Evolutionary conservation across 2,797 vertebrate species (phyloP).

Genomic region (Oreochromis mossambicus): DNA sequence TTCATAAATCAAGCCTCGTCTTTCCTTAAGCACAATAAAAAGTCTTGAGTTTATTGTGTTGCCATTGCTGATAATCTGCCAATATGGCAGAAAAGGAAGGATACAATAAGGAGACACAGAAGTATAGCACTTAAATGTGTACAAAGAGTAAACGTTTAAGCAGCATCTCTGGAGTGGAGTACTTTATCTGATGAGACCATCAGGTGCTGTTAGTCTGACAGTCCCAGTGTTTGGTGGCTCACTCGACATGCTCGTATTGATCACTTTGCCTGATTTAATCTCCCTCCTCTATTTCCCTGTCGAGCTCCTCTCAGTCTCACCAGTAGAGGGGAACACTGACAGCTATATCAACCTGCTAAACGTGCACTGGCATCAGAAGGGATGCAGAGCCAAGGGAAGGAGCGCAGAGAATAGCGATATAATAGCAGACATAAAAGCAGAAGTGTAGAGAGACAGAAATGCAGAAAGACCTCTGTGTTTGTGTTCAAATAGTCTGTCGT

Average conservation of each 20-base stretch:
- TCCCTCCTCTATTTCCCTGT: conserved; percentile 50
- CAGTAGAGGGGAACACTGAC: conserved; percentile 31
- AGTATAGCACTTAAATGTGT: not conserved
- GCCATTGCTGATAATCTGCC: not conserved
- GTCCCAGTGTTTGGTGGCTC: conserved; percentile 47
- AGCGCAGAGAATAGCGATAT: not conserved
- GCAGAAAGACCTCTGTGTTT: not conserved
- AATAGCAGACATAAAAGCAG: not conserved
- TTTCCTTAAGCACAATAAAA: not conserved
- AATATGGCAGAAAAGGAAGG: not conserved
- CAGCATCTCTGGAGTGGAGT: conserved; percentile 1
- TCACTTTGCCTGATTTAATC: conserved; percentile 64
- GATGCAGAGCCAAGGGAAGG: not conserved
- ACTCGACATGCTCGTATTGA: conserved; percentile 54
- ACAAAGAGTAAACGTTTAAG: conserved; percentile 1
- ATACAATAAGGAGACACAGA: not conserved
- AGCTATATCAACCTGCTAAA: conserved; percentile 41
- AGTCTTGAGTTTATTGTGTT: not conserved
- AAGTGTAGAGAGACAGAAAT: not conserved
- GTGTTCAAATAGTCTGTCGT: not conserved
- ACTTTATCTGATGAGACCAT: conserved; percentile 53
- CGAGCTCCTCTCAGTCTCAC: conserved; percentile 47
- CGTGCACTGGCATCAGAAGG: not conserved
- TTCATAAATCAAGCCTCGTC: not conserved
- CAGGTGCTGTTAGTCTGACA: conserved; percentile 41